Evolutionary conservation across 2,113 vertebrate genomes (phyloP).

Genomic region (Anarrhichthys ocellatus): DNA sequence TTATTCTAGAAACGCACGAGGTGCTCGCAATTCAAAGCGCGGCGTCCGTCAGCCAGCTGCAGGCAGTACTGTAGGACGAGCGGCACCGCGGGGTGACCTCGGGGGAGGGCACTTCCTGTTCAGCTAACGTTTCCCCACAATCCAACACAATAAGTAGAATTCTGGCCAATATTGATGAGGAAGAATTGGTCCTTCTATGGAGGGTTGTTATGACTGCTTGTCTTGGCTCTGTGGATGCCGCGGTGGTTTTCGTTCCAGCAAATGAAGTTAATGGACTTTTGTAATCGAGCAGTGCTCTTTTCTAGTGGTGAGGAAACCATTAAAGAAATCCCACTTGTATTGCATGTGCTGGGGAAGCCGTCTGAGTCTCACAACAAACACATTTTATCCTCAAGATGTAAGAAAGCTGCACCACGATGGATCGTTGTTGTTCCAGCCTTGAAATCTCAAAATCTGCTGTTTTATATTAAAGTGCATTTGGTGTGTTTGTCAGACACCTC

Average conservation of each 20-base stretch:
- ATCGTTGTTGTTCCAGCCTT: too few relatives aligned
- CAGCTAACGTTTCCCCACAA: slow-evolving; percentile 10
- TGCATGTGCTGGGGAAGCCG: too few relatives aligned
- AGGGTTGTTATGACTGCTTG: neutral
- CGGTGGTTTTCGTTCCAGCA: neutral
- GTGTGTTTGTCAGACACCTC: too few relatives aligned
- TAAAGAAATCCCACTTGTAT: too few relatives aligned
- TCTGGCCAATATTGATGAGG: slow-evolving; percentile 19
- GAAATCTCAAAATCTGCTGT: too few relatives aligned
- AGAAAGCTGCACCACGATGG: too few relatives aligned
- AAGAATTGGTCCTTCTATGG: slow-evolving; percentile 1
- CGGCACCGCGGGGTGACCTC: neutral
- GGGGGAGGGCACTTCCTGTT: neutral
- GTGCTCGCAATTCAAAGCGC: neutral
- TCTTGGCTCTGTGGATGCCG: slow-evolving; percentile 29
- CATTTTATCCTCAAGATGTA: neutral
- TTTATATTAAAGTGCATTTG: too few relatives aligned
- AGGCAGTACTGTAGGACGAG: too few relatives aligned
- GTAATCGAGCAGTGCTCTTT: slow-evolving; percentile 22
- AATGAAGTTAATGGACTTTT: slow-evolving; percentile 46
- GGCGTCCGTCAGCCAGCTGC: neutral
- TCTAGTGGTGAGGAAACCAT: neutral
- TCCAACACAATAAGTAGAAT: neutral
- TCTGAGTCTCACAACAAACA: too few relatives aligned
- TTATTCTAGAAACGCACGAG: slow-evolving; percentile 6